A percentile compares a stretch with the other conserved stretches of the same genome.
phyloP scores from a whole-genome alignment of 2,113 vertebrate genomes.

The Macrotis lagotis region DNA sequence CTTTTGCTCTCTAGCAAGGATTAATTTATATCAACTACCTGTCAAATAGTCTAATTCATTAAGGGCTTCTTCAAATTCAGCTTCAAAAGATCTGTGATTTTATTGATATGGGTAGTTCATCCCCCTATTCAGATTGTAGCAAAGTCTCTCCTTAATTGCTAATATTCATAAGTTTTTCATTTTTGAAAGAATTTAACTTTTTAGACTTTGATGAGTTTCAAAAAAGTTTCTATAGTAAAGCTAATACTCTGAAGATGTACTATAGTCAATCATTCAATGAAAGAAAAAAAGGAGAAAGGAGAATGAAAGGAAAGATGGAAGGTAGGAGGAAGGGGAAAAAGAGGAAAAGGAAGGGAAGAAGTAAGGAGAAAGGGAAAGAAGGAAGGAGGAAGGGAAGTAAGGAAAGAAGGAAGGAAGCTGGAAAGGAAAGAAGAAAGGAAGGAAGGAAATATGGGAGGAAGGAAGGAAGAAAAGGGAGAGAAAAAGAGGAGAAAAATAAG shows the following conservation, averaged over 20 bases:
- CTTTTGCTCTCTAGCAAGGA: neutral
- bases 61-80: neutral
- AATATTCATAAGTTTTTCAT: neutral
- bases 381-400: neutral
- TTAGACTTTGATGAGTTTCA: neutral
- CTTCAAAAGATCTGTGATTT: neutral
- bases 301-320: neutral
- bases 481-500: no score
- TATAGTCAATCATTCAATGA: neutral
- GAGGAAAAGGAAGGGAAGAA: no score
- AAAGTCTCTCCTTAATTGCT: neutral
- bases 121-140: neutral
- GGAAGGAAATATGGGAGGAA: neutral
- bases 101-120: neutral
- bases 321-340: neutral
- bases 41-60: neutral
- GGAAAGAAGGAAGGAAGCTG: neutral
- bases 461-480: no score
- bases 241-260: neutral
- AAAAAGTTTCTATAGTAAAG: neutral
- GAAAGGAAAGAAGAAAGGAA: neutral
- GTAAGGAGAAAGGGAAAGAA: neutral
- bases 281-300: neutral
- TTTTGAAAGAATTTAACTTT: neutral
- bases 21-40: neutral